A percentile compares a stretch with the other conserved stretches of the same genome.
Evolutionary conservation across 2,113 vertebrate genomes (phyloP).

Genomic region (Apodemus speciosus): DNA sequence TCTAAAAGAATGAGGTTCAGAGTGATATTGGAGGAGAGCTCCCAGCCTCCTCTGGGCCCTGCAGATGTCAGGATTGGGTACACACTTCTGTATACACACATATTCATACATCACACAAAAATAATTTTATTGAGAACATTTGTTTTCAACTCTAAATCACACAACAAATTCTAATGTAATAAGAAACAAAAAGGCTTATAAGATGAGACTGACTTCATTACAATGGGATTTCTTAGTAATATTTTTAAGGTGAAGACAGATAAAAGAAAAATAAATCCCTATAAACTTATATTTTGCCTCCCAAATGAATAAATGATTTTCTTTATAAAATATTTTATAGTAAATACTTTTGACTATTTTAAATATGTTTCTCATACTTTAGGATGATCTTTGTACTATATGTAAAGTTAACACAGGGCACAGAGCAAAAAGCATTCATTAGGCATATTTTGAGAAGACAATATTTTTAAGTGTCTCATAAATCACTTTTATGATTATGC

Average conservation of each 20-base stretch:
- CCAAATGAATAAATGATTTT: background rate
- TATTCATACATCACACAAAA: background rate
- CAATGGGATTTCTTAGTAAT: background rate
- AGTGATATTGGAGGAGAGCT: background rate
- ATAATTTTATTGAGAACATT: background rate
- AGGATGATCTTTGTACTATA: background rate
- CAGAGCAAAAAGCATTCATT: conserved; percentile 28
- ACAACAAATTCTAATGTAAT: background rate
- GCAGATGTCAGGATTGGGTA: background rate
- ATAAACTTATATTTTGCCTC: background rate
- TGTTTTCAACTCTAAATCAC: background rate
- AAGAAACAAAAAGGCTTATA: conserved; percentile 28
- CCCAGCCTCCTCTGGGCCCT: background rate
- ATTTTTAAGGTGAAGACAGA: background rate
- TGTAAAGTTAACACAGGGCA: conserved; percentile 16
- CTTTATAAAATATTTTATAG: background rate
- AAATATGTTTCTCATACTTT: background rate
- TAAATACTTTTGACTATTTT: background rate
- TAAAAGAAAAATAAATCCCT: conserved; percentile 13
- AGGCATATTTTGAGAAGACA: conserved; percentile 52
- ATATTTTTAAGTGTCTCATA: background rate
- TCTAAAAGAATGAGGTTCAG: background rate
- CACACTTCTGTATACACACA: background rate
- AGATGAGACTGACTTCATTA: background rate
- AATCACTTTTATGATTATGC: conserved; percentile 21